A percentile compares a stretch with the other conserved stretches of the same genome.
Evolutionary conservation across 2,113 vertebrate genomes (phyloP).

Genomic region (Amblyopsis rosae): DNA sequence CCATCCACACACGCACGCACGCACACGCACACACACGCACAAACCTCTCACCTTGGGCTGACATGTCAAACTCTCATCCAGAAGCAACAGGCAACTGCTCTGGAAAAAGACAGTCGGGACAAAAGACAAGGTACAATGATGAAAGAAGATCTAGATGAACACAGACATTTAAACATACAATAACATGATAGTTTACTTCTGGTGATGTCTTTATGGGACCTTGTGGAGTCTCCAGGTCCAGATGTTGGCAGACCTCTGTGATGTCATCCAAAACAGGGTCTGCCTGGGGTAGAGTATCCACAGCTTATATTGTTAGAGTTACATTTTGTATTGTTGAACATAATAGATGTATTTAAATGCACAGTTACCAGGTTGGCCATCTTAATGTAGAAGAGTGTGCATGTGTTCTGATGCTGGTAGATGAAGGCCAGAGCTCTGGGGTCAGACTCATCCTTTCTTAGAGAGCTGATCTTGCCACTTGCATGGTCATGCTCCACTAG

Average conservation of each 20-base stretch:
- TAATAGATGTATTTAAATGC: not conserved
- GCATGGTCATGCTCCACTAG: constrained; percentile 60
- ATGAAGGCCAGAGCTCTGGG: constrained; percentile 74
- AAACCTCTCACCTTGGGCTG: constrained; percentile 1
- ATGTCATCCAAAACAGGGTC: constrained; percentile 65
- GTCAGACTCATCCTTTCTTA: constrained; percentile 65
- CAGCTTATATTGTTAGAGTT: not conserved
- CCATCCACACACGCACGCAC: not conserved
- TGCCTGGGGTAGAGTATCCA: constrained; percentile 45
- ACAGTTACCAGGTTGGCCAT: constrained; percentile 59
- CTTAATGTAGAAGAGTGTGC: constrained; percentile 71
- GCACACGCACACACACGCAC: not conserved
- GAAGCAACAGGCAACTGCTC: constrained; percentile 29
- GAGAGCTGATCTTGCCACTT: constrained; percentile 58
- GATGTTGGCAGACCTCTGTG: constrained; percentile 41
- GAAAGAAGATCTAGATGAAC: not conserved
- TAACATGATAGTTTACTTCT: constrained; percentile 35
- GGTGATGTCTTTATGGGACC: constrained; percentile 18
- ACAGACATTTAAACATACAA: not conserved
- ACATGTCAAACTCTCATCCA: constrained; percentile 23
- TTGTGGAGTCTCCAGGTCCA: constrained; percentile 17
- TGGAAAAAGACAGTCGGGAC: constrained; percentile 1
- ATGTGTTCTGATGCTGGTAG: constrained; percentile 44
- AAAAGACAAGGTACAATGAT: not conserved
- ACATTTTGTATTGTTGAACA: not conserved